Evolutionary conservation across 1,140 invertebrate species (phyloP).

Genomic region (Thaumetopoea pityocampa): DNA sequence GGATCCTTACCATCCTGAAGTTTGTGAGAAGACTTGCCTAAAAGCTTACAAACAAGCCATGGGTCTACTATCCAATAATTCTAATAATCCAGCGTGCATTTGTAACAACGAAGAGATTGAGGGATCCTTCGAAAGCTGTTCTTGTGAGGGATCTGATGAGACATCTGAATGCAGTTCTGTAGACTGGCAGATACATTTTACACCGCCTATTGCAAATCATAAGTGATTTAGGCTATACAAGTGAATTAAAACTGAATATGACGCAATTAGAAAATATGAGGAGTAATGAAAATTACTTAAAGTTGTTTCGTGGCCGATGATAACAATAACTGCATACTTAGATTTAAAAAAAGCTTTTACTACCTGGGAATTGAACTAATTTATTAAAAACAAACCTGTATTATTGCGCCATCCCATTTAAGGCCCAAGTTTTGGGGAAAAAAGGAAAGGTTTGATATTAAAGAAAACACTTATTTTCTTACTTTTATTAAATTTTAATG

Average conservation of each 20-base stretch:
- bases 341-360: no score
- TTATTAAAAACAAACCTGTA: no score
- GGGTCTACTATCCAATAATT: conserved; percentile 20
- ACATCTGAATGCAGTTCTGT: conserved; percentile 44
- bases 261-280: no score
- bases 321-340: no score
- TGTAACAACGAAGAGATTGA: conserved; percentile 11
- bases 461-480: conserved; percentile 8
- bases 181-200: conserved; percentile 60
- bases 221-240: neutral
- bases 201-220: conserved; percentile 33
- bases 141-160: conserved; percentile 29
- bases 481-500: no score
- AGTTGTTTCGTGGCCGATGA: no score
- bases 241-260: no score
- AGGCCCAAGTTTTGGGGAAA: no score
- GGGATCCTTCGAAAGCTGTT: conserved; percentile 23
- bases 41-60: conserved; percentile 38
- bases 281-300: no score
- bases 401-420: no score
- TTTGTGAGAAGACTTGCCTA: conserved; percentile 40
- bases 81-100: conserved; percentile 16
- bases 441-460: neutral
- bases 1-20: conserved; percentile 36
- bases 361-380: no score